Evolutionary conservation across 2,113 vertebrate species (phyloP).

Genomic region (Brevimyrus niger): DNA sequence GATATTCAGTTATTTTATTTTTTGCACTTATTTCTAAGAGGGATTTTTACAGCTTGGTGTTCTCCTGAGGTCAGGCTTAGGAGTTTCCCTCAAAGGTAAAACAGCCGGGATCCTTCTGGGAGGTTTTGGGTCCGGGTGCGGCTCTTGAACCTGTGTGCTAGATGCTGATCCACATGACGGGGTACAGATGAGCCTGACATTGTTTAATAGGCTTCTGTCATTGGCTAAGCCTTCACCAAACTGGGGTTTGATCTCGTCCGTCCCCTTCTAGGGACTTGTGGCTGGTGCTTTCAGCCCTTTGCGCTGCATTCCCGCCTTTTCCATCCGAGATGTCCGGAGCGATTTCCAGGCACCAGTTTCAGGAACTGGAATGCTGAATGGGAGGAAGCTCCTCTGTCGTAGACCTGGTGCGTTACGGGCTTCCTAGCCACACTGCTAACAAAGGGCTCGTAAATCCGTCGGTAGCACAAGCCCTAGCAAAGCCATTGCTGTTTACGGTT

Average conservation of each 20-base stretch:
- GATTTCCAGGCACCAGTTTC: background rate
- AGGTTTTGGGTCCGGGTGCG: background rate
- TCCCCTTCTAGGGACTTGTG: background rate
- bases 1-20: background rate
- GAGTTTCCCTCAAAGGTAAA: background rate
- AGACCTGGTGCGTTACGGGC: background rate
- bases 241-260: background rate
- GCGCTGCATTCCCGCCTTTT: background rate
- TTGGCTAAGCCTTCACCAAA: background rate
- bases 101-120: background rate
- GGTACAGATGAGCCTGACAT: background rate
- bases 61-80: background rate
- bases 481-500: background rate
- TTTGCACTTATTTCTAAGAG: background rate
- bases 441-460: background rate
- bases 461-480: background rate
- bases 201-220: background rate
- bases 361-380: slow-evolving; percentile 11
- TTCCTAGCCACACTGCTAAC: background rate
- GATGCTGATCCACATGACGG: background rate
- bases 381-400: background rate
- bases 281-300: background rate
- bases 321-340: background rate
- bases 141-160: background rate
- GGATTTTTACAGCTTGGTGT: background rate